Evolutionary conservation across 2,888 invertebrate genomes (phyloP).

Genomic region (Protodeltote pygarga): DNA sequence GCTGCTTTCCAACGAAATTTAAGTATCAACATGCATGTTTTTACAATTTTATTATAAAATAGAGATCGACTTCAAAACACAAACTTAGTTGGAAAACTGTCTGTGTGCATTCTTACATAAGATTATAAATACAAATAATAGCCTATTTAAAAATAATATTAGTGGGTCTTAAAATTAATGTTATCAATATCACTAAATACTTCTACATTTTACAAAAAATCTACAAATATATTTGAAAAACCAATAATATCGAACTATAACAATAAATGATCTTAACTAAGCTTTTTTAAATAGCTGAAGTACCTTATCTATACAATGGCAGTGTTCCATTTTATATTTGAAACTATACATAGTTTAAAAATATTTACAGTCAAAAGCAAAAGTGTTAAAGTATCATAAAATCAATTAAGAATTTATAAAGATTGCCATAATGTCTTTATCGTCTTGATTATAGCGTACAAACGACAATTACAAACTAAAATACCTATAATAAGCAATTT

Average conservation of each 20-base stretch:
- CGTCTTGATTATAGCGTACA: too few relatives aligned
- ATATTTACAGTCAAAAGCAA: conserved; percentile 23
- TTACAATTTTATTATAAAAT: conserved; percentile 20
- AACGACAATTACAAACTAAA: too few relatives aligned
- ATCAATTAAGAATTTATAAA: conserved; percentile 16
- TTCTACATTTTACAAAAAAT: conserved; percentile 12
- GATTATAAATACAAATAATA: conserved; percentile 43
- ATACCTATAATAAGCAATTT: too few relatives aligned
- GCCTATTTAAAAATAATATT: conserved; percentile 36
- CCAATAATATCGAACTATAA: conserved; percentile 12
- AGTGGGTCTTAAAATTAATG: conserved; percentile 29
- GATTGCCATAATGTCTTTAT: neutral
- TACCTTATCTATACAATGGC: conserved; percentile 60
- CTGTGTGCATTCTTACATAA: conserved; percentile 23
- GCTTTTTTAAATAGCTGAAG: conserved; percentile 46
- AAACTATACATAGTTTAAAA: conserved; percentile 26
- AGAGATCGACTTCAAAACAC: conserved; percentile 24
- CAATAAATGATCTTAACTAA: conserved; percentile 15
- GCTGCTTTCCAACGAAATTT: conserved; percentile 41
- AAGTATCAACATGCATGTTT: conserved; percentile 11
- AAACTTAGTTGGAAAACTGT: conserved; percentile 38
- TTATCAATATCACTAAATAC: conserved; percentile 15
- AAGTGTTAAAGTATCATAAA: conserved; percentile 1
- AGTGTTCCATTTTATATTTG: conserved; percentile 50
- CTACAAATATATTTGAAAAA: conserved; percentile 23